Conservation (phyloP, 2,888 invertebrate species). For the Polydrusus pterygomalis region DNA sequence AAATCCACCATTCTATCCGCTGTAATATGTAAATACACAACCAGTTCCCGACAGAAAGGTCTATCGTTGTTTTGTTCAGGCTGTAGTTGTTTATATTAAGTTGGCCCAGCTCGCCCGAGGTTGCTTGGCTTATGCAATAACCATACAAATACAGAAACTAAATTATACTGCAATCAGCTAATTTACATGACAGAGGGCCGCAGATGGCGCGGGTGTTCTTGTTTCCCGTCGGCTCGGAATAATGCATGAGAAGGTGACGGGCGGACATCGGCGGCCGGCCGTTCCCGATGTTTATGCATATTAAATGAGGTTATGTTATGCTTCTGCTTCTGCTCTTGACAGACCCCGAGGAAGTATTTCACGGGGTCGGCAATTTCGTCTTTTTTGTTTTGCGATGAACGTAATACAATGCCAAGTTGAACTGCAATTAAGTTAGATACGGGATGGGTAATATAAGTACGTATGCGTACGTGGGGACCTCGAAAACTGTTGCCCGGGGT, state of each 20-base stretch:
- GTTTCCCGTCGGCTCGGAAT: constrained; percentile 65
- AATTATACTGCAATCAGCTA: constrained; percentile 65
- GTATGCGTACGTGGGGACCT: too few relatives aligned
- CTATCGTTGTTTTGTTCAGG: constrained; percentile 42
- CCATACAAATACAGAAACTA: constrained; percentile 63
- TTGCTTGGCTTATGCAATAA: constrained; percentile 55
- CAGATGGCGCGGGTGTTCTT: constrained; percentile 59
- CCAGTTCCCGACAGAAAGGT: constrained; percentile 19
- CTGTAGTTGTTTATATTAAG: constrained; percentile 51
- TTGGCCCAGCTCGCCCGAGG: constrained; percentile 36
- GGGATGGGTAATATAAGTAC: too few relatives aligned
- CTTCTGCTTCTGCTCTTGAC: constrained; percentile 47
- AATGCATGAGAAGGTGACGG: constrained; percentile 70
- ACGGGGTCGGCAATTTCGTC: constrained; percentile 11
- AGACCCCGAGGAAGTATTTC: constrained; percentile 39
- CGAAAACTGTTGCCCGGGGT: too few relatives aligned
- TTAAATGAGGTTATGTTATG: constrained; percentile 53
- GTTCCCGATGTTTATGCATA: constrained; percentile 56
- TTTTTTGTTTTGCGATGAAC: constrained; percentile 17
- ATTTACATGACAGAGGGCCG: constrained; percentile 62
- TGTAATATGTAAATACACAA: constrained; percentile 42
- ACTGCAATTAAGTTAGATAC: constrained; percentile 15
- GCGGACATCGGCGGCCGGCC: constrained; percentile 56
- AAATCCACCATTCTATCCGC: background rate
- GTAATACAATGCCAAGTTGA: constrained; percentile 11